Base-by-base conservation (phyloP, 2,113 vertebrate genomes). In the Poecilia latipinna region DNA sequence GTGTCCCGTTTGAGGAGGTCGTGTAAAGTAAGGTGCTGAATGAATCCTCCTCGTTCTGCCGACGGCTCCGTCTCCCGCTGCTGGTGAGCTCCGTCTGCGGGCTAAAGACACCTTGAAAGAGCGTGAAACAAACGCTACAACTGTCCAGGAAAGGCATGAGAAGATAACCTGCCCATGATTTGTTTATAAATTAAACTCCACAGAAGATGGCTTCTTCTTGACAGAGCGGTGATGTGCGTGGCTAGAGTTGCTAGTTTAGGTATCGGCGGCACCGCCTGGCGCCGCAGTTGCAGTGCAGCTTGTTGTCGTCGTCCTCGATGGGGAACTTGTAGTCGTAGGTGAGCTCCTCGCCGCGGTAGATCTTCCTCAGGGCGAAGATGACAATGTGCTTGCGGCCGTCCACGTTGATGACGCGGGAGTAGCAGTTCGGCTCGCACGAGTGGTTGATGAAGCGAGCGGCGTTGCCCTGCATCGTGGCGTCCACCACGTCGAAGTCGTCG, bases 241-340 rank as follows among this genome's bases (percentile, higher is more conserved):
- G n/a, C 51, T 7, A 57, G 51, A n/a, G 24, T n/a, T 24, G 22
- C 88, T 92, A 98, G 89, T 98, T 98, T 12, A 98, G 95, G 89
- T 95, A 97, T 31, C 94, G 95, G 3, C 97, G 94, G 81, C 97
- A 98, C 71, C 96, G 95, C 35, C 95, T 94, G 54, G 96, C 90
- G 12, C 94, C 94, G 2, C 97, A 97, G 90, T 97, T 97, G 88
- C 97, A 98, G 88, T 91, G 92, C 82, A 98, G 94, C 91, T 98
- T 98, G 95, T 86, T 97, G 87, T 90, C 93, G 66, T 96, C 96
- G 4, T 97, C 97, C 92, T 98, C 97, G 0, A 97, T 97, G 84
- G 96, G 96, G 85, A 98, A 97, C 89, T 97, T 97, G 94, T 98
- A 97, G 93, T 98, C 96, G 0, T 97, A 97, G 70, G 97, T 97